Percentiles rank a stretch among this genome's conserved stretches.
Evolutionary conservation across 2,888 invertebrate species (phyloP).

Genomic region (Anoplius nigerrimus): DNA sequence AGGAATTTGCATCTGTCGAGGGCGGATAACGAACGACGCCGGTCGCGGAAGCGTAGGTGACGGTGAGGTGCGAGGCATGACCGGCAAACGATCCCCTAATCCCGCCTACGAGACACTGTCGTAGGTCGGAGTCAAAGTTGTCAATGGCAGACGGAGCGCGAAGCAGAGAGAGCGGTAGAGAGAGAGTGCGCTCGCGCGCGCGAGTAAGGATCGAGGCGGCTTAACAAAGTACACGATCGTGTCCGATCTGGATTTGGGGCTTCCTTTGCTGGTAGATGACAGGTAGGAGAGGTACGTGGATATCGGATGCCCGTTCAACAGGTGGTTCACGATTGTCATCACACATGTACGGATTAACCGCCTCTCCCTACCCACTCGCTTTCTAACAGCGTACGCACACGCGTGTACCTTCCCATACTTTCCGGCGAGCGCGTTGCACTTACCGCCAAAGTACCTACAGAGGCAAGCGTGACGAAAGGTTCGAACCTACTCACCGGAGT

Average conservation of each 20-base stretch:
- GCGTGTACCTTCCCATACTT: conserved; percentile 9
- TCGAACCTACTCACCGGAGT: too few species aligned
- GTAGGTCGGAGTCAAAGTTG: too few species aligned
- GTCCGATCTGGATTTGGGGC: conserved; percentile 47
- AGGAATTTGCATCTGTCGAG: too few species aligned
- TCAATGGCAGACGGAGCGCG: too few species aligned
- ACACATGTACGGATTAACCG: conserved; percentile 64
- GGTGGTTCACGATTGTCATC: conserved; percentile 66
- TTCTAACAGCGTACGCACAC: conserved; percentile 7
- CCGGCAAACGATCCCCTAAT: too few species aligned
- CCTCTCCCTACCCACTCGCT: conserved; percentile 27
- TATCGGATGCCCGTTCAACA: conserved; percentile 60
- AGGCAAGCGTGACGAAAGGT: neutral
- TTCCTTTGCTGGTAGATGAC: conserved; percentile 43
- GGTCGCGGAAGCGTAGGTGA: too few species aligned
- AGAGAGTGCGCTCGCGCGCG: too few species aligned
- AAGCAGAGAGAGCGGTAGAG: too few species aligned
- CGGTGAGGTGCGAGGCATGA: too few species aligned
- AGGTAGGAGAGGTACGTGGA: conserved; percentile 43
- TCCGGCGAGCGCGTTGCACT: neutral
- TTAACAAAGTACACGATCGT: conserved; percentile 39
- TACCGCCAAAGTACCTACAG: neutral
- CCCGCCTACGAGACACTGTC: too few species aligned
- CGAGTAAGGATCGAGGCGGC: conserved; percentile 7
- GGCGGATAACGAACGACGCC: too few species aligned